Percentiles rank a stretch among this genome's conserved stretches.
Evolutionary conservation across 2,888 invertebrate genomes (phyloP).

Genomic region (Lasius platythorax): DNA sequence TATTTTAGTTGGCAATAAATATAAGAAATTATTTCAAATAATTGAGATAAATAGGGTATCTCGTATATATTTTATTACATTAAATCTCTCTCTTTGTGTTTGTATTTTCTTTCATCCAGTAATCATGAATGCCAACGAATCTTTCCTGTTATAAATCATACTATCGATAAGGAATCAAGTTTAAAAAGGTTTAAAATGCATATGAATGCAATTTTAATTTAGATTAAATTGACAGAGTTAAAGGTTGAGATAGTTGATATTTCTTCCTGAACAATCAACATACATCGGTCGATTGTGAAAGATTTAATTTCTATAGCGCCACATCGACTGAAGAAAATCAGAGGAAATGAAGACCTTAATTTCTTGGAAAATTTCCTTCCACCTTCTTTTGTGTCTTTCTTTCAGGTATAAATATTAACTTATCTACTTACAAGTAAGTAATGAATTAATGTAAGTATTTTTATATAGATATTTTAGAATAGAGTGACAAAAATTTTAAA

Average conservation of each 20-base stretch:
- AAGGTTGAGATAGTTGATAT: neutral
- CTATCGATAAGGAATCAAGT: no score
- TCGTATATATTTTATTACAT: no score
- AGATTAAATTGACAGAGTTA: neutral
- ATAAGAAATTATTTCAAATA: no score
- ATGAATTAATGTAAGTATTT: constrained; percentile 28
- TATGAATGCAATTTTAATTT: neutral
- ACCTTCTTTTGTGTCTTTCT: constrained; percentile 4
- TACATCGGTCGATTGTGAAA: constrained; percentile 3
- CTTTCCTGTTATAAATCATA: no score
- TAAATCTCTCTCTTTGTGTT: no score
- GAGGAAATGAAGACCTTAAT: neutral
- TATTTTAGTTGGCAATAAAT: no score
- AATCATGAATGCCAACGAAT: no score
- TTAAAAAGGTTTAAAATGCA: neutral
- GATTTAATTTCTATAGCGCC: neutral
- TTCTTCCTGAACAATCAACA: constrained; percentile 7
- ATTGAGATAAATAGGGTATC: no score
- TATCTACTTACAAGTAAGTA: neutral
- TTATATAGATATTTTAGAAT: constrained; percentile 12
- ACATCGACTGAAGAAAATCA: constrained; percentile 21
- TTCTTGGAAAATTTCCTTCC: neutral
- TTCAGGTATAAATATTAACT: constrained; percentile 11
- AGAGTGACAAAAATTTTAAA: neutral
- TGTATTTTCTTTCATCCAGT: no score